Percentiles rank a stretch among this genome's conserved stretches.
phyloP scores from a whole-genome alignment of 2,113 vertebrate species.

The Sebastes schlegelii region DNA sequence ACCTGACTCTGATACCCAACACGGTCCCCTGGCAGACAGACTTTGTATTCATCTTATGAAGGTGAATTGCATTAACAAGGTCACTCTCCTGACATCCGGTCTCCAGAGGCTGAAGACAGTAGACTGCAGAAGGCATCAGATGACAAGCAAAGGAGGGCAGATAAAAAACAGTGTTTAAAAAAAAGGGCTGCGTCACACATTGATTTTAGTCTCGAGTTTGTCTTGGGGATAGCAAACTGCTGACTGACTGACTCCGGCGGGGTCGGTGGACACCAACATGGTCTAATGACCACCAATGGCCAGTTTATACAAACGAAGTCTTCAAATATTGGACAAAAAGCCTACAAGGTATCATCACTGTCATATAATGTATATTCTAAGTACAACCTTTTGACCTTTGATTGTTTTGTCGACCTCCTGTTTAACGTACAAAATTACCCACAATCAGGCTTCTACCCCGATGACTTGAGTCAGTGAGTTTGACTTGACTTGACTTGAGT shows the following conservation, averaged over 20 bases:
- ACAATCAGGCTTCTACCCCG: no score
- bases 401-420: no score
- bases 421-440: no score
- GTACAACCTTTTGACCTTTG: no score
- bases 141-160: slow-evolving; percentile 51
- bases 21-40: slow-evolving; percentile 19
- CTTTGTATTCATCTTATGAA: slow-evolving; percentile 57
- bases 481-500: no score
- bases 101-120: slow-evolving; percentile 43
- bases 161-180: slow-evolving; percentile 19
- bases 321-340: no score
- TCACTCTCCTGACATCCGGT: slow-evolving; percentile 46
- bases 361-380: no score
- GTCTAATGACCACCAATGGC: no score
- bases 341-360: no score
- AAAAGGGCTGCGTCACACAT: slow-evolving; percentile 26
- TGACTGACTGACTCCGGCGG: slow-evolving; percentile 5
- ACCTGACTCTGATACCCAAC: slow-evolving; percentile 36
- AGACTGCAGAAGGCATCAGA: slow-evolving; percentile 45
- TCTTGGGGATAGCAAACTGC: slow-evolving; percentile 36
- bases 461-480: no score
- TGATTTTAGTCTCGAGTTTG: slow-evolving; percentile 62
- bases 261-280: neutral
- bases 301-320: no score
- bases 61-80: slow-evolving; percentile 69